These are phyloP conservation scores for Melanerpes aurifrons DNA, from an alignment of 2,113 vertebrate species.

Conservation along the genomic window DNA sequence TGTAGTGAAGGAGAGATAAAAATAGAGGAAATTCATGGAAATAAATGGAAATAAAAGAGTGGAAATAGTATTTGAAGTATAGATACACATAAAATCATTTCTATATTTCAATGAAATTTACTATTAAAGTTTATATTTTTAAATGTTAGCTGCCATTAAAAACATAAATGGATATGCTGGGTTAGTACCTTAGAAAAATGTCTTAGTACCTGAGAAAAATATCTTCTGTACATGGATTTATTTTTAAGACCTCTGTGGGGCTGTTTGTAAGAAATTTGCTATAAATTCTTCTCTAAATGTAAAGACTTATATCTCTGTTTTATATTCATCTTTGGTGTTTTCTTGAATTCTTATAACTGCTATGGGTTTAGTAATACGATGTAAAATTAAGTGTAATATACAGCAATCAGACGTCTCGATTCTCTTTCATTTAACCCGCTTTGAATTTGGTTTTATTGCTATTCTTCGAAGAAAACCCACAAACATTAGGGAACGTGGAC, in stretches of 20 bases:
- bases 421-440: conserved; percentile 74
- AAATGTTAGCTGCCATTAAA: conserved; percentile 48
- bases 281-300: conserved; percentile 4
- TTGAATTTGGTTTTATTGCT: conserved; percentile 58
- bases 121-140: conserved; percentile 14
- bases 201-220: conserved; percentile 31
- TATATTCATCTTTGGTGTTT: conserved; percentile 47
- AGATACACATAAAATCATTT: conserved; percentile 21
- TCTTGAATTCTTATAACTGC: conserved; percentile 47
- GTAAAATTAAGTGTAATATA: conserved; percentile 74
- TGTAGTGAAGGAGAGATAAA: background rate
- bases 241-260: conserved; percentile 16
- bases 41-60: conserved; percentile 37
- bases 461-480: conserved; percentile 67
- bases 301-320: background rate
- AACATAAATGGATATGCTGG: conserved; percentile 25
- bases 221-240: conserved; percentile 32
- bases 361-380: conserved; percentile 65
- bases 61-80: background rate
- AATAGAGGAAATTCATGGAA: background rate
- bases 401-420: conserved; percentile 66
- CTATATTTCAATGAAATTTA: conserved; percentile 22
- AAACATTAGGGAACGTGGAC: conserved; percentile 71
- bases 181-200: conserved; percentile 29
- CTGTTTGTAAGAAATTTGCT: conserved; percentile 11